These are phyloP conservation scores for Gymnocheta viridis DNA, from an alignment of 2,888 invertebrate genomes.

Conservation along the genomic window DNA sequence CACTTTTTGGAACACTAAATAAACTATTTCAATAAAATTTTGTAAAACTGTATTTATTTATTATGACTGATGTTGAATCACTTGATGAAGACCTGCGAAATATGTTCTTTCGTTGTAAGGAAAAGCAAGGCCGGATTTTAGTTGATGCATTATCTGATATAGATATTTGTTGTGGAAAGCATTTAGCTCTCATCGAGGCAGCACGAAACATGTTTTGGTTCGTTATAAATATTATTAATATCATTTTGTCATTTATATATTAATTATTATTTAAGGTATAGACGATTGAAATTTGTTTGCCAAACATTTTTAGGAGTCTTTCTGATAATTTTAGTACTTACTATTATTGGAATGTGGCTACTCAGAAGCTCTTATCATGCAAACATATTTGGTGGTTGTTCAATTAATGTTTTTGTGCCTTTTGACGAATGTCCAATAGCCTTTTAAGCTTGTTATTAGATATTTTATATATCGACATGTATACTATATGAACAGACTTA, in stretches of 20 bases:
- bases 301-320: slow-evolving; percentile 28
- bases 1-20: slow-evolving; percentile 6
- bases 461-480: slow-evolving; percentile 1
- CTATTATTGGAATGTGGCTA: slow-evolving; percentile 60
- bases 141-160: slow-evolving; percentile 65
- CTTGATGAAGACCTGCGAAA: slow-evolving; percentile 69
- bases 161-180: slow-evolving; percentile 73
- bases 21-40: too few species aligned
- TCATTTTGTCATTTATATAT: not conserved
- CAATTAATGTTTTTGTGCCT: slow-evolving; percentile 71
- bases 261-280: slow-evolving; percentile 62
- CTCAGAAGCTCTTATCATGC: slow-evolving; percentile 70
- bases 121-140: slow-evolving; percentile 66
- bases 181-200: slow-evolving; percentile 62
- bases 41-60: slow-evolving; percentile 45
- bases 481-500: too few species aligned
- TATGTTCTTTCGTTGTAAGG: slow-evolving; percentile 69
- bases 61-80: slow-evolving; percentile 72
- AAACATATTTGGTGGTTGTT: slow-evolving; percentile 71
- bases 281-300: slow-evolving; percentile 59
- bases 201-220: slow-evolving; percentile 58
- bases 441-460: not conserved
- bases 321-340: slow-evolving; percentile 64
- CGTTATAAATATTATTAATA: not conserved
- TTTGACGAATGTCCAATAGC: slow-evolving; percentile 72